Base-by-base conservation (phyloP, 2,113 vertebrate species). In the Callionymus lyra region DNA sequence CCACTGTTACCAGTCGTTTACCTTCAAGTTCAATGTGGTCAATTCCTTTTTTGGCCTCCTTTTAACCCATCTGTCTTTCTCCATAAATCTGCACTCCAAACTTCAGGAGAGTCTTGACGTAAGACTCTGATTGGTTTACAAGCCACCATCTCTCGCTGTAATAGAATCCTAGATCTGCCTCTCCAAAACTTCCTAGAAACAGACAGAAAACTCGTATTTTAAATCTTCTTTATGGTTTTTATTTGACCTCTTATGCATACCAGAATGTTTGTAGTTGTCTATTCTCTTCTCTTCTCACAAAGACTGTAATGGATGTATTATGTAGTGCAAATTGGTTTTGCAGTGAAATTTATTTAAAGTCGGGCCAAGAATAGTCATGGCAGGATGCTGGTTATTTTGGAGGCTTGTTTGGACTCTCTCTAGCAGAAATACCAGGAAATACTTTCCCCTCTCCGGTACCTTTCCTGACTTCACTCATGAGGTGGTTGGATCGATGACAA, bases 11-110 rank as follows among this genome's bases (percentile, higher is more conserved):
- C 21, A 27, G 21, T n/a, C n/a, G n/a, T 27, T 27, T 27, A 27
- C 4, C 21, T 27, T 14, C n/a, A 18, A 16, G 48, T 31, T 38
- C 1, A 38, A 35, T 2, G 15, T 21, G 8, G 11, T 15, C n/a
- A n/a, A n/a, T n/a, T n/a, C n/a, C n/a, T n/a, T 11, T 14, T 31
- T 38, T 6, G 12, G 40, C 12, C 27, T 53, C 1, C 6, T 16
- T 43, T 44, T 38, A 31, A 10, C 14, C 14, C 16, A 45, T 39
- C 14, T 9, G 11, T 16, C 21, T 31, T 35, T 12, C 6, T 77
- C 71, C 75, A 58, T 70, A 81, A 81, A 72, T 68, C 47, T 70
- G 47, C 53, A 45, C 59, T 65, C 53, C 68, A 71, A 58, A 45
- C 59, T 65, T 56, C 68, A 71, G 60, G 44, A 71, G 57, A 51